A percentile compares a stretch with the other conserved stretches of the same genome.
phyloP scores from a whole-genome alignment of 2,888 invertebrate species.

The Boloria selene region DNA sequence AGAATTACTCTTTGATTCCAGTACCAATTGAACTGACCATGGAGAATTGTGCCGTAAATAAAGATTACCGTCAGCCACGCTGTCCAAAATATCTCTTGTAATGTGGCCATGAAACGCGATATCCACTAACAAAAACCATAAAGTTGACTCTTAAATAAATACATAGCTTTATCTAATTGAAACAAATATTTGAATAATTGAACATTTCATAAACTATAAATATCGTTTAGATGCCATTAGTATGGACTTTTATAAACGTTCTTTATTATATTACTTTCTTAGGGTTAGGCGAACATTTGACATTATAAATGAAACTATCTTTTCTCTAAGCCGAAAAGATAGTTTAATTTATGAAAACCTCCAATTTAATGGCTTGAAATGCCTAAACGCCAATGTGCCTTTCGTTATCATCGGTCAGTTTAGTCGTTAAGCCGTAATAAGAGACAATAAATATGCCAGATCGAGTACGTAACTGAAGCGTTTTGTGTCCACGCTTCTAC shows the following conservation, averaged over 20 bases:
- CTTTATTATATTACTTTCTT: too few relatives aligned
- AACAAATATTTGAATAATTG: too few relatives aligned
- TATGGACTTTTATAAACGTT: too few relatives aligned
- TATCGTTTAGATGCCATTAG: too few relatives aligned
- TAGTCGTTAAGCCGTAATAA: slow-evolving; percentile 40
- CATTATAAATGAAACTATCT: too few relatives aligned
- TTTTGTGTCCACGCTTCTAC: slow-evolving; percentile 16
- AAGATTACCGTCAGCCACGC: slow-evolving; percentile 44
- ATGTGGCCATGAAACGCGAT: slow-evolving; percentile 32
- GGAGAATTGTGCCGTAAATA: slow-evolving; percentile 43
- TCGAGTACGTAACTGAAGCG: slow-evolving; percentile 23
- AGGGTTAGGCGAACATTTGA: too few relatives aligned
- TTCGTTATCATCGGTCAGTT: slow-evolving; percentile 39
- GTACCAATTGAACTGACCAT: slow-evolving; percentile 37
- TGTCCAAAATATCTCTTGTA: slow-evolving; percentile 39
- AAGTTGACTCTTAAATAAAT: not conserved
- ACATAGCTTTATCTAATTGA: not conserved
- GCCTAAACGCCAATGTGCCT: slow-evolving; percentile 24
- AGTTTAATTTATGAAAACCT: too few relatives aligned
- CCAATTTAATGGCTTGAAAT: slow-evolving; percentile 21
- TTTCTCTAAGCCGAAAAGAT: too few relatives aligned
- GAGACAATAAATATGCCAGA: slow-evolving; percentile 39
- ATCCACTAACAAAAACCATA: not conserved
- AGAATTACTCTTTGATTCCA: slow-evolving; percentile 37
- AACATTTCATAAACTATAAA: too few relatives aligned